A percentile compares a stretch with the other conserved stretches of the same genome.
Conservation (phyloP, 2,113 vertebrate species). For the Pelecanus crispus region DNA sequence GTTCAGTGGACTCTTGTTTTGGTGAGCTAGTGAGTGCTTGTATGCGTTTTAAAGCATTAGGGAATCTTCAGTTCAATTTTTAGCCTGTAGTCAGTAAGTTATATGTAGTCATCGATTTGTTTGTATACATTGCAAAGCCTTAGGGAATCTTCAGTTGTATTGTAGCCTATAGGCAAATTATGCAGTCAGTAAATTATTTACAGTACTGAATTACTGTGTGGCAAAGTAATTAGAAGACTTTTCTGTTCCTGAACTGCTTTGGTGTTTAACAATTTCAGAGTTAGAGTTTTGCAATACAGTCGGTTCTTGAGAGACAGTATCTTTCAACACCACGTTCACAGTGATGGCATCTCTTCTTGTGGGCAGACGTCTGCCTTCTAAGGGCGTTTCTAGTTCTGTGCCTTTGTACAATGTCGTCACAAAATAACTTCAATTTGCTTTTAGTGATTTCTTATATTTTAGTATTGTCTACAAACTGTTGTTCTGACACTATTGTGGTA, state of each 20-base stretch:
- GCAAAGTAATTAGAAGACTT: background rate
- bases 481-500: background rate
- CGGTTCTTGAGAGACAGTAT: accelerated
- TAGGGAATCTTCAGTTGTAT: background rate
- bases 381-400: background rate
- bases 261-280: background rate
- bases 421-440: background rate
- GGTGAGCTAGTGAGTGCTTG: background rate
- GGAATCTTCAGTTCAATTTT: background rate
- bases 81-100: background rate
- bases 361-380: background rate
- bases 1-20: background rate
- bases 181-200: background rate
- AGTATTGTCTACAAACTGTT: background rate
- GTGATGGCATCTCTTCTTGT: background rate
- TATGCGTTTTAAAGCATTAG: background rate
- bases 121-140: background rate
- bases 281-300: background rate
- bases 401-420: background rate
- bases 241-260: background rate
- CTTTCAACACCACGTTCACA: accelerated
- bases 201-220: background rate
- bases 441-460: background rate
- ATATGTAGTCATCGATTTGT: background rate
- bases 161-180: background rate